These are phyloP conservation scores for Odontamblyopus lacepedii DNA, from an alignment of 2,797 vertebrate species.

Conservation along the genomic window DNA sequence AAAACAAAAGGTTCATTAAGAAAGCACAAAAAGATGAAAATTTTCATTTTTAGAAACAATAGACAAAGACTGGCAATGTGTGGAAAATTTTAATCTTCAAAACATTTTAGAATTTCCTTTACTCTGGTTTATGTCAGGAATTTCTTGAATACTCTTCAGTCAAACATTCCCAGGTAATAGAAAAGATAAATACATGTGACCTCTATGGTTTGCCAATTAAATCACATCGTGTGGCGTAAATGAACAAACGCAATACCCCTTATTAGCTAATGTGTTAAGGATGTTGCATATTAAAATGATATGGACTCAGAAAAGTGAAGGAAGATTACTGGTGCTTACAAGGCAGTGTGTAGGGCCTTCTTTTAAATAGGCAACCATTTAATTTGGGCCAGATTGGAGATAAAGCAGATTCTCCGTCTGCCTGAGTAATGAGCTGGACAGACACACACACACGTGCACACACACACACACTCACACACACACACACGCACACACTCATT, in stretches of 20 bases:
- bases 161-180: background rate
- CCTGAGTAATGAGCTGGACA: slow-evolving; percentile 70
- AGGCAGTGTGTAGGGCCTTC: slow-evolving; percentile 53
- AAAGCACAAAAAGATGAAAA: too few species aligned
- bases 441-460: too few species aligned
- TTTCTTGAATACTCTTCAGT: background rate
- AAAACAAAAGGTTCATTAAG: background rate
- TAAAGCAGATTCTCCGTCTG: slow-evolving; percentile 62
- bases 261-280: slow-evolving; percentile 22
- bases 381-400: slow-evolving; percentile 75
- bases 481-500: too few species aligned
- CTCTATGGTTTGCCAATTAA: background rate
- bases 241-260: slow-evolving; percentile 6
- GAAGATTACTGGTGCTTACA: slow-evolving; percentile 59
- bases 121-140: background rate
- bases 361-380: slow-evolving; percentile 76
- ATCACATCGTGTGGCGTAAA: slow-evolving; percentile 1
- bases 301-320: slow-evolving; percentile 23
- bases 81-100: too few species aligned
- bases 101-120: background rate
- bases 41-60: background rate
- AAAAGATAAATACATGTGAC: background rate
- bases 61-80: background rate
- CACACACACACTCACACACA: too few species aligned
- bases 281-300: slow-evolving; percentile 24